Base-by-base conservation (phyloP, 2,888 invertebrate species). In the Lycaena phlaeas region DNA sequence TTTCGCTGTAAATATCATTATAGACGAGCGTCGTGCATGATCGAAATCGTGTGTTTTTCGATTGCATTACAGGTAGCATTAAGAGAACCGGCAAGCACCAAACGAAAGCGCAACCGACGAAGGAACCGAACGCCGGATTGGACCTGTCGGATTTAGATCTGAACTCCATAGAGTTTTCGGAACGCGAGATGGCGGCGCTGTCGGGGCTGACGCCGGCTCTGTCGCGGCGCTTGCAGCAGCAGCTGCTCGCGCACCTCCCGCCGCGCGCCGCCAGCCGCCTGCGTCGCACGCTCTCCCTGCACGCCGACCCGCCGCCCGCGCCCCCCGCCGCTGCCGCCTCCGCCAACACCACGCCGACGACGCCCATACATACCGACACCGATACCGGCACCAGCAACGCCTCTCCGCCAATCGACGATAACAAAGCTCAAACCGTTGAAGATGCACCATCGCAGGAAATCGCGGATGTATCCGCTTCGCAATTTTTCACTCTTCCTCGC, bases 161-260 rank as follows among this genome's bases (percentile, higher is more conserved):
- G 56, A 89, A 89, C 60, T 86, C 89, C 55, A 84, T 91, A 56
- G 87, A 89, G 68, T 76, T 91, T 46, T 88, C 89, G 52, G 90
- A 91, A 69, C 88, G 88, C 61, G 91, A 91, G 81, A 79, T 90
- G 59, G 87, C 89, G 61, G 88, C 57, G 47, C 48, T 56, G 48
- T 56, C 56, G 43, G 57, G 59, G 38, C 85, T 91, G 51, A 91
- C 91, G 53, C 91, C 91, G 22, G 90, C 88, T 51, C 79, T 91
- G 54, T 89, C 91, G 50, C 88, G 89, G 55, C 87, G 90, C 28
- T 88, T 91, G 61, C 91, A 91, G 78, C 89, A 87, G 45, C 90
- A 91, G 68, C 77, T 91, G 54, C 77, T 91, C 43, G 89, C 90
- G 51, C 89, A 90, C 64, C 68, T 91, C 61, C 90, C 91, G 50